Evolutionary conservation across 2,888 invertebrate species (phyloP).

Genomic region (Hydrotaea diabolus): DNA sequence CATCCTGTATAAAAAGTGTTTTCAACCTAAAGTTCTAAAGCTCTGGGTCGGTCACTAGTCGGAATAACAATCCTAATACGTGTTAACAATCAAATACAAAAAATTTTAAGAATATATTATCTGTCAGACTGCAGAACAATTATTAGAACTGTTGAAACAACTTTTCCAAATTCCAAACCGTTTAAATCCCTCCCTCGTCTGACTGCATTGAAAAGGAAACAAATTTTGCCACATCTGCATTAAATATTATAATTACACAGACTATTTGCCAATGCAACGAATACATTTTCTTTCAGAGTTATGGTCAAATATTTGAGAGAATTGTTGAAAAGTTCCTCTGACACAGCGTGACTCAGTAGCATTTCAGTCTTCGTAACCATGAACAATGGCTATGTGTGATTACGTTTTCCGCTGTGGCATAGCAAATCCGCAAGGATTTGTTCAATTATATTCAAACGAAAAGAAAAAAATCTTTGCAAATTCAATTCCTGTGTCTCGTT

Average conservation of each 20-base stretch:
- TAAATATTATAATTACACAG: conserved; percentile 70
- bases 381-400: conserved; percentile 10
- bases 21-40: no score
- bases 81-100: no score
- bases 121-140: no score
- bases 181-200: background rate
- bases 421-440: conserved; percentile 56
- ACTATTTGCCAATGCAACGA: conserved; percentile 63
- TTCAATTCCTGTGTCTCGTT: conserved; percentile 47
- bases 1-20: no score
- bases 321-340: conserved; percentile 53
- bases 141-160: no score
- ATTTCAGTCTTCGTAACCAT: background rate
- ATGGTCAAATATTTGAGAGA: conserved; percentile 64
- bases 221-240: conserved; percentile 69
- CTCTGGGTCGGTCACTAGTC: no score
- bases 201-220: background rate
- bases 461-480: conserved; percentile 30
- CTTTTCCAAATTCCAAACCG: no score
- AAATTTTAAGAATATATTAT: no score
- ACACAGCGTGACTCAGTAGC: background rate
- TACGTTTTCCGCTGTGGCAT: conserved; percentile 24
- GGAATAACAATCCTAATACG: no score
- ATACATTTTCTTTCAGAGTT: conserved; percentile 31
- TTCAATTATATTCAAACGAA: conserved; percentile 18